These are phyloP conservation scores for Cepphus grylle DNA, from an alignment of 2,113 vertebrate species.

Conservation along the genomic window DNA sequence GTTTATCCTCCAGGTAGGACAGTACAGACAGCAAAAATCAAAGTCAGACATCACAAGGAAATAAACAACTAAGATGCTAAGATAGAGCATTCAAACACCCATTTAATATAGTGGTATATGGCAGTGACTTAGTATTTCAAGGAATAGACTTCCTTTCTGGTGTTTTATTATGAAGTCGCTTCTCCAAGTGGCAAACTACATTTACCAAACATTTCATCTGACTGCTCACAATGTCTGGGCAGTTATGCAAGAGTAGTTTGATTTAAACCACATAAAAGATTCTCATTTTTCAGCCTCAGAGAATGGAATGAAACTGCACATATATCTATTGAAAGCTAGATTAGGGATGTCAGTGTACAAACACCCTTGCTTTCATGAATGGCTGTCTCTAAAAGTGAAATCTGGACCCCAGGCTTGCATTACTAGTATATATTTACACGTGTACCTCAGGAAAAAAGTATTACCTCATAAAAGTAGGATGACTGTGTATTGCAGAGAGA, in stretches of 20 bases:
- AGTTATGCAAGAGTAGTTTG: not conserved
- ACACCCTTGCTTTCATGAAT: not conserved
- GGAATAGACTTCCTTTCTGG: not conserved
- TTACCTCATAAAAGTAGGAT: not conserved
- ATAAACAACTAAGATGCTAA: not conserved
- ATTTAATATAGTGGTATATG: not conserved
- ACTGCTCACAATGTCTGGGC: not conserved
- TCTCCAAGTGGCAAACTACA: not conserved
- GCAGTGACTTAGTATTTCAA: not conserved
- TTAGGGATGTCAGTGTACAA: not conserved
- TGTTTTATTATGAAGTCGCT: not conserved
- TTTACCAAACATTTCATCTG: not conserved
- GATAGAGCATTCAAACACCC: not conserved
- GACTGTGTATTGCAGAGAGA: not conserved
- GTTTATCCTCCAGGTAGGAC: conserved; percentile 92
- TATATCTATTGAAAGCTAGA: not conserved
- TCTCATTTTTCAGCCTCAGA: not conserved
- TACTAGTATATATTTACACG: not conserved
- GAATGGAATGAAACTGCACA: not conserved
- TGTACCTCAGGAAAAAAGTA: not conserved
- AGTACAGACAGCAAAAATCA: not conserved
- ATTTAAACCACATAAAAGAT: not conserved
- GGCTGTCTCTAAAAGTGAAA: not conserved
- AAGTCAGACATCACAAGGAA: not conserved
- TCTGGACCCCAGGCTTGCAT: not conserved